A percentile compares a stretch with the other conserved stretches of the same genome.
phyloP scores from a whole-genome alignment of 1,140 invertebrate genomes.

The Scaptomyza pallida region DNA sequence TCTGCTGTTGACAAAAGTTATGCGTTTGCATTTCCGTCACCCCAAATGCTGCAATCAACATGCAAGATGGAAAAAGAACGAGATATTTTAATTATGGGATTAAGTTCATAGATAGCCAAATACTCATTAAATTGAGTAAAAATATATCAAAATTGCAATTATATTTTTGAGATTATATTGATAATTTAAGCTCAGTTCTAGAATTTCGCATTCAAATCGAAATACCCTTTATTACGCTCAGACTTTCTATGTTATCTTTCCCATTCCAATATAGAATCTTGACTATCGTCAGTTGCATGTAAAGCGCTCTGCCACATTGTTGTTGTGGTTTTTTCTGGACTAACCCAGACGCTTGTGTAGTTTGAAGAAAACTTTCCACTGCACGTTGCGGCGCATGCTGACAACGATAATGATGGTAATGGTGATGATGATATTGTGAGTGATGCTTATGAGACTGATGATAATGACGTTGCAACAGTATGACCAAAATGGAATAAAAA shows the following conservation, averaged over 20 bases:
- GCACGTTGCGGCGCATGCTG: constrained; percentile 42
- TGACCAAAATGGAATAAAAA: constrained; percentile 33
- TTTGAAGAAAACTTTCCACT: constrained; percentile 34
- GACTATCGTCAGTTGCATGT: constrained; percentile 49
- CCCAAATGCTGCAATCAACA: constrained; percentile 37
- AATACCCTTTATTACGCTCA: neutral
- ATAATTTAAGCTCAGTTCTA: no score
- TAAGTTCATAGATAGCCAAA: no score
- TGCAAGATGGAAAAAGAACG: neutral
- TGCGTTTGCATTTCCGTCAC: constrained; percentile 74
- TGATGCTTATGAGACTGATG: neutral
- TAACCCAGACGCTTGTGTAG: constrained; percentile 31
- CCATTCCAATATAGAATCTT: constrained; percentile 32
- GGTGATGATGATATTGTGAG: constrained; percentile 5
- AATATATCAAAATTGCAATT: no score
- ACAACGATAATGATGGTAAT: constrained; percentile 10
- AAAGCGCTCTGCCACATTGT: constrained; percentile 45
- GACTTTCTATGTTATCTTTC: constrained; percentile 17
- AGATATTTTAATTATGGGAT: no score
- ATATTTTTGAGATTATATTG: no score
- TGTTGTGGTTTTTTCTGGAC: constrained; percentile 53
- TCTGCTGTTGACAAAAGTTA: constrained; percentile 73
- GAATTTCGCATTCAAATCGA: no score
- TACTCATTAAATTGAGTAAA: no score
- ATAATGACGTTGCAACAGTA: constrained; percentile 20